Conservation (phyloP, 2,113 vertebrate genomes). For the Antechinus flavipes region DNA sequence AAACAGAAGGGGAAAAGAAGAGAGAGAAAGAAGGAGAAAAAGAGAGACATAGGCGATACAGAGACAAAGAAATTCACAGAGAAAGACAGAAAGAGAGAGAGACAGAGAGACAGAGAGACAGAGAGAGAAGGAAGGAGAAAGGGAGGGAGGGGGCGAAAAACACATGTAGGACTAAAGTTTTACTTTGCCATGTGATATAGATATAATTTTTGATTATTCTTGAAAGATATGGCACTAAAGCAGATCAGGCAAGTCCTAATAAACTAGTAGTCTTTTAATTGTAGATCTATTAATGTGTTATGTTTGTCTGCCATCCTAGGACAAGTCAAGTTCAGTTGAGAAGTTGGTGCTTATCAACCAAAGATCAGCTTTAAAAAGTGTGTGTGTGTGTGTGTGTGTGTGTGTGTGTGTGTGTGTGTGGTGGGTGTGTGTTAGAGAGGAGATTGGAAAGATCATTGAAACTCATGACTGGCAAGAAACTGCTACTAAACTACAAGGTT, state of each 20-base stretch:
- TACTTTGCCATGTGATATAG: not conserved
- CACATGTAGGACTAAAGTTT: not conserved
- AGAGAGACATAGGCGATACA: rapidly evolving
- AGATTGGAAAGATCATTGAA: not conserved
- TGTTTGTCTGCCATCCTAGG: not conserved
- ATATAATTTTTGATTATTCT: not conserved
- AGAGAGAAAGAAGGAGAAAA: too few species aligned
- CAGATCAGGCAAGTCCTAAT: not conserved
- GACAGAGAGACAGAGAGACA: not conserved
- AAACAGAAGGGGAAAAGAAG: not conserved
- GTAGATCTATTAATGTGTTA: not conserved
- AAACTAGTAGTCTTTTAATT: not conserved
- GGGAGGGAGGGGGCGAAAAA: too few species aligned
- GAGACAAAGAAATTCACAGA: not conserved
- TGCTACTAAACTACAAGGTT: not conserved
- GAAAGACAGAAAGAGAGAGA: too few species aligned
- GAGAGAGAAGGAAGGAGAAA: too few species aligned
- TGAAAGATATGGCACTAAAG: not conserved
- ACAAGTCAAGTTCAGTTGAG: not conserved
- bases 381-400: too few species aligned
- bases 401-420: too few species aligned
- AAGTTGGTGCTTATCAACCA: not conserved
- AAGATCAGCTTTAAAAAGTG: not conserved
- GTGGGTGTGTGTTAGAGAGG: not conserved
- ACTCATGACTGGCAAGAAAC: not conserved